A percentile compares a stretch with the other conserved stretches of the same genome.
phyloP scores from a whole-genome alignment of 2,113 vertebrate species.

The Solea solea region DNA sequence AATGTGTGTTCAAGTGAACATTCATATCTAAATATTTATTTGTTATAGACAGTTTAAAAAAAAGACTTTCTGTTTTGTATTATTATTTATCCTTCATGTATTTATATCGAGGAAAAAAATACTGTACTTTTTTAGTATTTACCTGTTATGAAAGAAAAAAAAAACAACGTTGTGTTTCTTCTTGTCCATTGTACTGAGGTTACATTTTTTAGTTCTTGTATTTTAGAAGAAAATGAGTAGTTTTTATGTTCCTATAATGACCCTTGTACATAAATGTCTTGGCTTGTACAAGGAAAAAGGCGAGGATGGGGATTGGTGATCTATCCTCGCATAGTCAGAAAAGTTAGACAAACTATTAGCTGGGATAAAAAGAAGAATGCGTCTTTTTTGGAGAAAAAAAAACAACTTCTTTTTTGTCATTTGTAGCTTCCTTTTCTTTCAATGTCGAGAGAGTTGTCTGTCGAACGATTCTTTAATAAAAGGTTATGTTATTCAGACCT shows the following conservation, averaged over 20 bases:
- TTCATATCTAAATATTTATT: conserved; percentile 99
- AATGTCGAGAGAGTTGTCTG: conserved; percentile 95
- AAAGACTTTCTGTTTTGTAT: conserved; percentile 92
- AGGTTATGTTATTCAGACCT: conserved; percentile 92
- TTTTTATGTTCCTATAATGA: conserved; percentile 87
- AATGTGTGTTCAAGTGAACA: conserved; percentile 97
- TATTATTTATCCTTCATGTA: conserved; percentile 99
- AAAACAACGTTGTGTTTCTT: conserved; percentile 88
- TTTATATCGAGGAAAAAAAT: conserved; percentile 92
- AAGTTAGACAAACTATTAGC: conserved; percentile 90
- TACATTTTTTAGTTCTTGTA: conserved; percentile 94
- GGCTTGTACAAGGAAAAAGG: conserved; percentile 89
- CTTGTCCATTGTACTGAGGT: conserved; percentile 94
- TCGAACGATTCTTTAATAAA: conserved; percentile 98
- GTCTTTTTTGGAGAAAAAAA: conserved; percentile 80
- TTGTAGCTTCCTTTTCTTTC: conserved; percentile 92
- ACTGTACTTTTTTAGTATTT: conserved; percentile 96
- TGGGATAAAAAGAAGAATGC: conserved; percentile 68
- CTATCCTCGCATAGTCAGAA: conserved; percentile 89
- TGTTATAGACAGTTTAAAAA: conserved; percentile 94
- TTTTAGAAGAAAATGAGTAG: conserved; percentile 91
- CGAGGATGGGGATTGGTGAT: conserved; percentile 83
- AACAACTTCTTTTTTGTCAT: conserved; percentile 85
- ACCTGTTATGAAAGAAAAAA: conserved; percentile 89
- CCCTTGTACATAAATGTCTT: conserved; percentile 95